Conservation (phyloP, 1,140 invertebrate genomes). For the Hyles vespertilio region DNA sequence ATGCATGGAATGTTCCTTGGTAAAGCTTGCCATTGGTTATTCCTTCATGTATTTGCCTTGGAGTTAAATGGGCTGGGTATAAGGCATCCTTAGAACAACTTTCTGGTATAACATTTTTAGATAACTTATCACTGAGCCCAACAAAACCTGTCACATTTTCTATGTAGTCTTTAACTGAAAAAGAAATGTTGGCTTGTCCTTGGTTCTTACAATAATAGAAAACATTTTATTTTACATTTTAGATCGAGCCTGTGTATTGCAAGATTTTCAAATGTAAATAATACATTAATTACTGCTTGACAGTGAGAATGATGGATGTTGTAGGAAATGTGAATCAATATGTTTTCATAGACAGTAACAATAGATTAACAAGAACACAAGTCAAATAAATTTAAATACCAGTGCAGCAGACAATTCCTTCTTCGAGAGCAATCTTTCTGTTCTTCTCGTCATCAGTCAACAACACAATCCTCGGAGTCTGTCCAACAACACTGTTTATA, state of each 20-base stretch:
- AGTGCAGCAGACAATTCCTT: slow-evolving; percentile 82
- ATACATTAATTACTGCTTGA: too few relatives aligned
- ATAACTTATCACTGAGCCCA: slow-evolving; percentile 88
- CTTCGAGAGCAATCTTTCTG: slow-evolving; percentile 81
- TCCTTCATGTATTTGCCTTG: slow-evolving; percentile 85
- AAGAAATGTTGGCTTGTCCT: slow-evolving; percentile 18
- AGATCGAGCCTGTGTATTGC: too few relatives aligned
- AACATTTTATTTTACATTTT: too few relatives aligned
- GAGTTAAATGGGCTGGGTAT: slow-evolving; percentile 91
- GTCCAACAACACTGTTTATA: slow-evolving; percentile 52
- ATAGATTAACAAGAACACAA: too few relatives aligned
- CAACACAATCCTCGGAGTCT: slow-evolving; percentile 83
- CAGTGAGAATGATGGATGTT: too few relatives aligned
- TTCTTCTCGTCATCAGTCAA: slow-evolving; percentile 93
- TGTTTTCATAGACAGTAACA: too few relatives aligned
- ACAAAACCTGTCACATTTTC: slow-evolving; percentile 79
- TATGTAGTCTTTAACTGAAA: slow-evolving; percentile 84
- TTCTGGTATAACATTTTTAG: slow-evolving; percentile 80
- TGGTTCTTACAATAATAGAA: background rate
- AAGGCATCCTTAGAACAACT: slow-evolving; percentile 80
- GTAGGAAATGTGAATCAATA: too few relatives aligned
- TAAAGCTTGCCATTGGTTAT: slow-evolving; percentile 86
- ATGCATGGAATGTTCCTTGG: slow-evolving; percentile 91
- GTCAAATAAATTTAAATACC: slow-evolving; percentile 66
- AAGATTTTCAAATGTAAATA: too few relatives aligned